Evolutionary conservation across 2,113 vertebrate genomes (phyloP), one percentile per base, ranked within the genome.

Genomic region (Myotis lucifugus): DNA sequence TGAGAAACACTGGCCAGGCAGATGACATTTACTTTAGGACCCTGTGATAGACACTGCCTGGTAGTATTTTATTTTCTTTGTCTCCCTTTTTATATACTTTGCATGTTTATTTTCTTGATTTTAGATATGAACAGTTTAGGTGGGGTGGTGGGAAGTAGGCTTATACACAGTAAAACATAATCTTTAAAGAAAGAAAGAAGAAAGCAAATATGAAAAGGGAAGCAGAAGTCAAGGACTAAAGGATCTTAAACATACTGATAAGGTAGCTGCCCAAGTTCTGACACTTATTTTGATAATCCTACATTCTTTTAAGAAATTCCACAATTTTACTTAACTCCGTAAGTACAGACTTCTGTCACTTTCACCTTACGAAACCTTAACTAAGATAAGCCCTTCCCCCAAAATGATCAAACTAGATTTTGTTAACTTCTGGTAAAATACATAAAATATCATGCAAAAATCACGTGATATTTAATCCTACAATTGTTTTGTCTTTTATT

Each of bases 1-100:
- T 61, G 25, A 61, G 59, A 25, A 27, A 61, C 9, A 61, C 11
- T 61, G 25, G 59, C 59, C 25, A 61, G 19, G 10, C 8, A 34
- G 4, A 29, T 69, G n/a, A 69, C 15, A 66, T 91, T 96, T 76
- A 66, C 94, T 94, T 89, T 50, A 52, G 11, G 8, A 93, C 81
- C 50, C 3, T 59, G 7, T 67, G 46, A 9, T n/a, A 76, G 61
- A 67, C 19, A 61, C 18, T 46, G 4, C 27, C 9, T 56, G 27
- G 73, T 12, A 85, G 50, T 72, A 27, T 19, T 50, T 69, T 56
- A 29, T 93, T 67, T 17, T 14, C 46, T 88, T 59, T 78, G 82
- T 14, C 0, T 1, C 8, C 21, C 32, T 50, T 2, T 66, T 79
- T 52, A 27, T 79, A 37, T 66, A 52, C 17, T 40, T 77, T 54